phyloP scores from a whole-genome alignment of 2,888 invertebrate genomes.

The Kuschelorhynchus macadamiae region DNA sequence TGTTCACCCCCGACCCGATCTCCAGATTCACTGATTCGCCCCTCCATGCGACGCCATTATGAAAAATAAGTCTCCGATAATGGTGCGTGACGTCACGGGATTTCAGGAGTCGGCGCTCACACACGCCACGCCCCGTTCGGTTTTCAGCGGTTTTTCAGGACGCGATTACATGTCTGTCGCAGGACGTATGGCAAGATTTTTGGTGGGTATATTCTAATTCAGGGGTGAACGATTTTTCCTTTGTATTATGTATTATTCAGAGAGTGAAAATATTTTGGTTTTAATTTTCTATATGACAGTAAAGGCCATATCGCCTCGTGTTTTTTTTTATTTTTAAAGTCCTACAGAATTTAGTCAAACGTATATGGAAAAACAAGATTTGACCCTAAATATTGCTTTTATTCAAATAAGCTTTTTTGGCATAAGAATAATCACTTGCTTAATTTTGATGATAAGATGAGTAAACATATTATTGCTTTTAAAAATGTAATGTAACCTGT shows the following conservation, averaged over 20 bases:
- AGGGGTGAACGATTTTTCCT: slow-evolving; percentile 14
- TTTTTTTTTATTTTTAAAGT: too few relatives aligned
- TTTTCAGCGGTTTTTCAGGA: slow-evolving; percentile 40
- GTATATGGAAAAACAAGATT: too few relatives aligned
- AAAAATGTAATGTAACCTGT: too few relatives aligned
- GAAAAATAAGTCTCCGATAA: slow-evolving; percentile 70
- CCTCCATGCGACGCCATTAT: slow-evolving; percentile 68
- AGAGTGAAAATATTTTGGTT: too few relatives aligned
- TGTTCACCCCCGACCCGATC: slow-evolving; percentile 50
- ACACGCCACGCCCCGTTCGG: slow-evolving; percentile 61
- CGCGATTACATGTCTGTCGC: slow-evolving; percentile 9
- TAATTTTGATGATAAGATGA: too few relatives aligned
- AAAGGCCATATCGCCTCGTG: too few relatives aligned
- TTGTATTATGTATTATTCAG: not conserved
- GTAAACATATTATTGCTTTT: too few relatives aligned
- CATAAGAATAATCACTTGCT: too few relatives aligned
- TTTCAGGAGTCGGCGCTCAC: slow-evolving; percentile 66
- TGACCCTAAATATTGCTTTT: too few relatives aligned
- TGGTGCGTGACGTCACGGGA: slow-evolving; percentile 68
- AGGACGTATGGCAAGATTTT: slow-evolving; percentile 17
- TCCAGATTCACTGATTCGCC: slow-evolving; percentile 48
- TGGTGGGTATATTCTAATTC: slow-evolving; percentile 19
- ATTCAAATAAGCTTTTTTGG: too few relatives aligned
- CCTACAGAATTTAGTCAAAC: too few relatives aligned
- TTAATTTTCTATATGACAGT: too few relatives aligned